Evolutionary conservation across 1,140 invertebrate genomes (phyloP).

Genomic region (Euschistus heros): DNA sequence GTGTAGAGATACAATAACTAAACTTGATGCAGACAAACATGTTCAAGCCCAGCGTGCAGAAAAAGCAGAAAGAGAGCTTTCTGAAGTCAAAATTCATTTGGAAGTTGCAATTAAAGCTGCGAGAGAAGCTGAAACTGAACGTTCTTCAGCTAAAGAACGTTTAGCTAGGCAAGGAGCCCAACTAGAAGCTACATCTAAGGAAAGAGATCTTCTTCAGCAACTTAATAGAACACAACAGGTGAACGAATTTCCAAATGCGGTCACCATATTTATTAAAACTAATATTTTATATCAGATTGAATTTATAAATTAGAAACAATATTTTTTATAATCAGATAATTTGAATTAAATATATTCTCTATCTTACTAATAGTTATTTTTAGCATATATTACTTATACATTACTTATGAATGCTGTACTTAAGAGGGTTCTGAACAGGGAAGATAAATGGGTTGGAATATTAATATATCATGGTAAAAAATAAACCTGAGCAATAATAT

Average conservation of each 20-base stretch:
- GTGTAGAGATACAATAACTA: background rate
- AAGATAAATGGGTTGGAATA: too few relatives aligned
- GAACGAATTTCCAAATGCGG: background rate
- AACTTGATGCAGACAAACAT: constrained; percentile 2
- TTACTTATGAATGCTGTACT: background rate
- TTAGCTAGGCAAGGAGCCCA: constrained; percentile 2
- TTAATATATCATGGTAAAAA: too few relatives aligned
- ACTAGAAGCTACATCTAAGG: background rate
- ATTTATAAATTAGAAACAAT: background rate
- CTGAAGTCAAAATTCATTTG: constrained; percentile 5
- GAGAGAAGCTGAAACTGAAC: constrained; percentile 1
- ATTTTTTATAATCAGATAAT: background rate
- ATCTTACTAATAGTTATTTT: background rate
- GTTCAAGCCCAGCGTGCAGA: background rate
- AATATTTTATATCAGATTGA: background rate
- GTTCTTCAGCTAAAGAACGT: background rate
- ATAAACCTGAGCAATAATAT: too few relatives aligned
- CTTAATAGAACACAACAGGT: background rate
- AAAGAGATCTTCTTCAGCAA: constrained; percentile 9
- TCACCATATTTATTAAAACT: too few relatives aligned
- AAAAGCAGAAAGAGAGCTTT: constrained; percentile 2
- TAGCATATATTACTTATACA: background rate
- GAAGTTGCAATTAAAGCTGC: constrained; percentile 7
- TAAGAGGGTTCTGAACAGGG: too few relatives aligned
- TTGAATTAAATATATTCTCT: background rate